Evolutionary conservation across 2,113 vertebrate genomes (phyloP), one percentile per base, ranked within the genome.

Genomic region (Silurus asotus): DNA sequence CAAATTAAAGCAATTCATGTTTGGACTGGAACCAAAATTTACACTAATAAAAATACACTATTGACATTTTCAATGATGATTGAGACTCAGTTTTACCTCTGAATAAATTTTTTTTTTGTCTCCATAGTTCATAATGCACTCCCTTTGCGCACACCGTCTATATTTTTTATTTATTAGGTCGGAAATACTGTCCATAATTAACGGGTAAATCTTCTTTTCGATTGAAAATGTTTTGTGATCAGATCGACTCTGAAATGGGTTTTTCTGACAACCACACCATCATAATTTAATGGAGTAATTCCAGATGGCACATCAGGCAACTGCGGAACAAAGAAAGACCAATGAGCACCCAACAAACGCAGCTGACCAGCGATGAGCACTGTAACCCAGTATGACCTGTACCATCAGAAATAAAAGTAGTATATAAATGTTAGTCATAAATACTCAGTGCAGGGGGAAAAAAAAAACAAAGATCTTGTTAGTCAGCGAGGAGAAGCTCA

Each of bases 191-290:
- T 8, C 23, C 45, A 49, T 1, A 49, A 55, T 25, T 11, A 49
- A 5, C 9, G 49, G 14, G 3, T 49, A 53, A 74, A 49, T 10
- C 25, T 49, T 53, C 20, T 51, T 23, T 4, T 23, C 37, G 15
- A 75, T 75, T 37, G 20, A 59, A 59, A 37, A 28, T 45, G 56
- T 79, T 61, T 9, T 61, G 17, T 6, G 37, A 23, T 45, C 56
- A 59, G 77, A 9, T 37, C 17, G 5, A 79, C 76, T 59, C 76
- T 79, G 76, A 79, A 79, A 79, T 79, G 55, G 76, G 49, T 59
- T 79, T 76, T 58, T 79, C 55, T 79, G 76, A 79, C 1, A 0
- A 25, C 55, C 2, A 8, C 75, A 58, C 7, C 14, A 45, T 58
- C 28, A 58, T 79, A 37, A 59, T 59, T 59, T 58, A 77, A 59